Percentiles rank a stretch among this genome's conserved stretches.
phyloP scores from a whole-genome alignment of 1,140 invertebrate genomes.

The Sarcophaga peregrina region DNA sequence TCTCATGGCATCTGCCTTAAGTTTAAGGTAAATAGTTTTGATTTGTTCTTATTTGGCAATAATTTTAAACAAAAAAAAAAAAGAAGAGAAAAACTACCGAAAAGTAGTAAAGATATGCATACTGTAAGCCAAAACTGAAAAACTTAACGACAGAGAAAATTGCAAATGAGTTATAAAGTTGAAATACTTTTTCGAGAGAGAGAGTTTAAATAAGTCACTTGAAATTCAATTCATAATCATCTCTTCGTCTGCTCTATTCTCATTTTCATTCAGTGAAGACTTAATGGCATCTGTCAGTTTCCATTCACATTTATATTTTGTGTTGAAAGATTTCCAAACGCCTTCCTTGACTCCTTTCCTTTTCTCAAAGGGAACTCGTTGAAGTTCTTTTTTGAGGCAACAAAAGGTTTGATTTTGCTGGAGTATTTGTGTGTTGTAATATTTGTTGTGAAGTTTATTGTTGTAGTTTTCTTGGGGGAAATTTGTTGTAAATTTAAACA shows the following conservation, averaged over 20 bases:
- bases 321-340: no score
- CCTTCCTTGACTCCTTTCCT: no score
- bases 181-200: background rate
- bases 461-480: no score
- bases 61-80: background rate
- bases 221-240: conserved; percentile 21
- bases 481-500: no score
- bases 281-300: conserved; percentile 18
- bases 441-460: no score
- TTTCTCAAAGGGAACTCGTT: no score
- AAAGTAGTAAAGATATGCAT: background rate
- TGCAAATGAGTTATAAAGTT: background rate
- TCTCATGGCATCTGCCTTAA: background rate
- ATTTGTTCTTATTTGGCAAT: background rate
- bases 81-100: no score
- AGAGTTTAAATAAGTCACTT: conserved; percentile 22
- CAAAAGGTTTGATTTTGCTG: background rate
- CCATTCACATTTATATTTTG: background rate
- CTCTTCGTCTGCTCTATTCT: background rate
- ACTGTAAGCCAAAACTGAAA: background rate
- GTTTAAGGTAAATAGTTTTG: background rate
- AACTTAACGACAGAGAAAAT: background rate
- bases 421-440: no score
- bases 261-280: background rate
- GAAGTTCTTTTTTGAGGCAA: background rate